Evolutionary conservation across 2,797 vertebrate species (phyloP), one percentile per base, ranked within the genome.

Genomic region (Chelidonichthys spinosus): DNA sequence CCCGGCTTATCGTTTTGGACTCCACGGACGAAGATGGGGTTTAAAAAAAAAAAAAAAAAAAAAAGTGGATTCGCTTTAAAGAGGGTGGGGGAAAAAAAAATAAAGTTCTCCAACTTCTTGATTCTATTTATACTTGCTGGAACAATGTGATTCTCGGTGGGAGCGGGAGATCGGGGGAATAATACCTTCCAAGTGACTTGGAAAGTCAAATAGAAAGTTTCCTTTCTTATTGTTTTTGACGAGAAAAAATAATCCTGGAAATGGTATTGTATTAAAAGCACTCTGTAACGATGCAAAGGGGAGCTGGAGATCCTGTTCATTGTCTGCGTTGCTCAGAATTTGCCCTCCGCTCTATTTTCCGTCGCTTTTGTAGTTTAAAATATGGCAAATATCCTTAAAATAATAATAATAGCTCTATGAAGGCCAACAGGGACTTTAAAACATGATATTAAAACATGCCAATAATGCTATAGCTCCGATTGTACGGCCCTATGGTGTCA

Each of bases 51-150:
- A n/a, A n/a, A n/a, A 25, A 25, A 25, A 25, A 25, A 25, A 78
- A 84, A 86, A 88, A 88, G 84, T 89, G 91, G 90, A 90, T 84
- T 81, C 43, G 43, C 81, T 90, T 91, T 85, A 92, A 92, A 92
- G 90, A 71, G 25, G 25, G 25, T 25, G 25, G 25, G 25, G 25
- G 25, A 25, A 25, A 25, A 25, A 74, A 72, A 78, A 72, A 66
- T 49, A 81, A 89, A 90, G 85, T 92, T 90, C 87, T 84, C 86
- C 79, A 83, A 79, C 84, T 89, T 85, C 86, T 90, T 86, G 72
- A 79, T 88, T 88, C 88, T 91, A 92, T 92, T 91, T 89, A 87
- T 92, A 87, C 77, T 85, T 74, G 36, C 85, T 86, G 82, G 81
- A 89, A 91, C 90, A 83, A 85, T 89, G 75, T 72, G 79, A 79